Base-by-base conservation (phyloP, 2,797 vertebrate species). In the Xenops minutus region DNA sequence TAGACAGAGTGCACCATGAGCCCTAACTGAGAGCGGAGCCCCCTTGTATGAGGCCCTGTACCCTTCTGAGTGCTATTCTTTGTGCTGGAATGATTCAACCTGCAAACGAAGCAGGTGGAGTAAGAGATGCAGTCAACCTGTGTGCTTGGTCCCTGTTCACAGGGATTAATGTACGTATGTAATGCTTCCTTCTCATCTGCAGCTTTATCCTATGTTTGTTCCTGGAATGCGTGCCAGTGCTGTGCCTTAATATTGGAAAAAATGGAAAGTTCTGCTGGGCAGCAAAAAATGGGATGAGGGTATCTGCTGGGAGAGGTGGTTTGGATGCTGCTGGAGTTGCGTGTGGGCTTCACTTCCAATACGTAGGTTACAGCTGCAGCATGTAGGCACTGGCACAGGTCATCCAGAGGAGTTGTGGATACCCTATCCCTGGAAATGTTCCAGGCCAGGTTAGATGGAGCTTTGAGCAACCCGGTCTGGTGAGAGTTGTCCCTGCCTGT, bases 141-240 rank as follows among this genome's bases (percentile, higher is more conserved):
- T n/a, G 14, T 43, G 8, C 1, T 4, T 0, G 0, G 23, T 14
- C 7, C 9, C 22, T 59, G 0, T 32, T 67, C 56, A 37, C n/a
- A 15, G 30, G 20, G 14, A 8, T 13, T 46, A 22, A 46, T 14
- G 14, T 14, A 20, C 9, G 4, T 30, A 6, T 5, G 13, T 32
- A 52, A 12, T 46, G 6, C 36, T 73, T 76, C 55, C 68, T 79
- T 88, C 63, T 23, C 24, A 2, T 24, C 75, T 85, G 39, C 32
- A 62, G 27, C 8, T 85, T 88, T 44, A 27, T 63, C 21, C 27
- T 36, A 5, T 11, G 8, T 34, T 55, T 73, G 14, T 48, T 56
- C 64, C 59, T 46, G 44, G 44, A 88, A 14, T 14, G 2, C 7
- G 4, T 52, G 43, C 26, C 7, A 7, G 37, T 46, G 63, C 39